Percentiles rank a stretch among this genome's conserved stretches.
Conservation (phyloP, 2,113 vertebrate species). For the Rhinopomastus cyanomelas region DNA sequence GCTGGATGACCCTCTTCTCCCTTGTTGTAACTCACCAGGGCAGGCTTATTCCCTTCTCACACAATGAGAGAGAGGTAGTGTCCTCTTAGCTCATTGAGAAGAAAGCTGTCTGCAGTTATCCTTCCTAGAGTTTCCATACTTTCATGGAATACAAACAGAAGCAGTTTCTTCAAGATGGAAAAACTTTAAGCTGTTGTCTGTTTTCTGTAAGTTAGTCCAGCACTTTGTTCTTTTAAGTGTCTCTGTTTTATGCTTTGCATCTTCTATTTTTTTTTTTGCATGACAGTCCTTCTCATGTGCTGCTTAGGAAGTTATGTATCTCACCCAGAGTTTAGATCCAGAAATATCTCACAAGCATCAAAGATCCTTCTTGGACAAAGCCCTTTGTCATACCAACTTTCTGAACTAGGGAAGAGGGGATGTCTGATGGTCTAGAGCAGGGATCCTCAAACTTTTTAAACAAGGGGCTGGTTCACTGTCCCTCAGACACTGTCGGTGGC, state of each 20-base stretch:
- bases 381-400: not conserved
- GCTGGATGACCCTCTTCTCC: not conserved
- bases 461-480: too few relatives aligned
- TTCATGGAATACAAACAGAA: not conserved
- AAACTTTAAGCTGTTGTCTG: not conserved
- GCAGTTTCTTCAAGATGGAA: not conserved
- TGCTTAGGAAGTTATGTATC: not conserved
- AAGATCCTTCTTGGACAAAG: not conserved
- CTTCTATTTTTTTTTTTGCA: not conserved
- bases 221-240: not conserved
- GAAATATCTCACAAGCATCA: not conserved
- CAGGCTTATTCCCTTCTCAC: not conserved
- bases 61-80: not conserved
- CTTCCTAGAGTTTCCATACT: not conserved
- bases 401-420: not conserved
- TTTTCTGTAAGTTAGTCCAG: not conserved
- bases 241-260: not conserved
- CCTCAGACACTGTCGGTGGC: too few relatives aligned
- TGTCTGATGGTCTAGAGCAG: too few relatives aligned
- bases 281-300: not conserved
- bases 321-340: not conserved
- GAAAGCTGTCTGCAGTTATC: not conserved
- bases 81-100: not conserved
- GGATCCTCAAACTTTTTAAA: too few relatives aligned
- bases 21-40: not conserved